Percentiles rank a stretch among this genome's conserved stretches.
phyloP scores from a whole-genome alignment of 2,888 invertebrate species.

The Corythucha ciliata region DNA sequence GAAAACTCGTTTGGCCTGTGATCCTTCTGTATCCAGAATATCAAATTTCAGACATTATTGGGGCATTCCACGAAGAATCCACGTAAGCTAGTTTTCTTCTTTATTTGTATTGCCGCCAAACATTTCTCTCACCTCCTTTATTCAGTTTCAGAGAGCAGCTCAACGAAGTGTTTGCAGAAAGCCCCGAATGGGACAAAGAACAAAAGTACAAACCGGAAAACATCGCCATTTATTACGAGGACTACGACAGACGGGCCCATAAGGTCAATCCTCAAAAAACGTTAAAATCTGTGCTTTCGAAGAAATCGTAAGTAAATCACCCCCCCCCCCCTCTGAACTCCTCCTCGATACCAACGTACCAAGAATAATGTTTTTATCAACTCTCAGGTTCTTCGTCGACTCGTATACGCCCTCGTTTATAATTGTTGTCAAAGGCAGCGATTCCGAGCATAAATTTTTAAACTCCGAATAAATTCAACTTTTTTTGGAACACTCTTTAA shows the following conservation, averaged over 20 bases:
- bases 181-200: slow-evolving; percentile 61
- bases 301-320: slow-evolving; percentile 45
- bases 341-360: neutral
- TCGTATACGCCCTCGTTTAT: slow-evolving; percentile 59
- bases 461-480: too few relatives aligned
- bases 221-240: slow-evolving; percentile 66
- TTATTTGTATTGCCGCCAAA: neutral
- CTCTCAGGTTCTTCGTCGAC: slow-evolving; percentile 49
- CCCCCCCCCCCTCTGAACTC: neutral
- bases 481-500: too few relatives aligned
- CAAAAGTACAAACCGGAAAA: slow-evolving; percentile 52
- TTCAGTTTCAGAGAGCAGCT: slow-evolving; percentile 47
- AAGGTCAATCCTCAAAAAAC: slow-evolving; percentile 49
- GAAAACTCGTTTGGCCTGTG: slow-evolving; percentile 72
- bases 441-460: slow-evolving; percentile 51
- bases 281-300: slow-evolving; percentile 51
- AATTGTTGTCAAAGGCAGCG: slow-evolving; percentile 50
- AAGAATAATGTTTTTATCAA: neutral
- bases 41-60: slow-evolving; percentile 75
- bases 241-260: slow-evolving; percentile 51
- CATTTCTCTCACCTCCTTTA: neutral
- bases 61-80: slow-evolving; percentile 65
- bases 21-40: slow-evolving; percentile 83
- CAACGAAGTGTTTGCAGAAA: slow-evolving; percentile 57
- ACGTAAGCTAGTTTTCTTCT: slow-evolving; percentile 42